Conservation (phyloP, 2,888 invertebrate species). For the Agrotis puta region DNA sequence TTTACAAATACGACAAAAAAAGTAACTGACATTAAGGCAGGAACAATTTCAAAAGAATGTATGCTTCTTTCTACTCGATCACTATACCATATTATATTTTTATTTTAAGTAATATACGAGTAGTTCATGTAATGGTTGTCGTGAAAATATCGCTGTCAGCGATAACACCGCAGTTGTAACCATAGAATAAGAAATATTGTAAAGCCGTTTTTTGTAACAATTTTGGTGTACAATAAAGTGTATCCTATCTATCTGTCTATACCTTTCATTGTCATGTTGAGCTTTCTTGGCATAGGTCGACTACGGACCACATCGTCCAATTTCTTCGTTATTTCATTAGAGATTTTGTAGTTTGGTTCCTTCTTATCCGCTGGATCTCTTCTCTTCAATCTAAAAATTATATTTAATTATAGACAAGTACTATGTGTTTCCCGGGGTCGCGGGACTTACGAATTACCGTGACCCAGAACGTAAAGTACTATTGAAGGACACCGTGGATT, state of each 20-base stretch:
- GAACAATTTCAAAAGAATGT: background rate
- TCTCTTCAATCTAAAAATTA: conserved; percentile 76
- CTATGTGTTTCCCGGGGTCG: too few species aligned
- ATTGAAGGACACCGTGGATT: too few species aligned
- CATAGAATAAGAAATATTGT: too few species aligned
- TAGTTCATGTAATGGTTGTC: too few species aligned
- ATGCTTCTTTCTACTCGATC: background rate
- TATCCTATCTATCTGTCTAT: background rate
- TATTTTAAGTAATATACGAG: too few species aligned
- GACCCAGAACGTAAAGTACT: too few species aligned
- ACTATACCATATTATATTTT: too few species aligned
- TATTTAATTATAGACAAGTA: background rate
- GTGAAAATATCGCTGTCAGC: too few species aligned
- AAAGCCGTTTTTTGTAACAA: too few species aligned
- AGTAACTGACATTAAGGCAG: background rate
- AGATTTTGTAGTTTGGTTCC: conserved; percentile 73
- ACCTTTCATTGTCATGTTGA: conserved; percentile 82
- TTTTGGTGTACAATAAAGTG: too few species aligned
- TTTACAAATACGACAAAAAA: background rate
- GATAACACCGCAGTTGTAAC: too few species aligned
- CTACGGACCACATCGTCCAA: conserved; percentile 79
- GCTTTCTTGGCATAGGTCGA: conserved; percentile 79
- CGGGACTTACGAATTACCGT: too few species aligned
- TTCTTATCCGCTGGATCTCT: conserved; percentile 64
- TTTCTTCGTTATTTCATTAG: conserved; percentile 74